phyloP scores from a whole-genome alignment of 2,797 vertebrate genomes.

The Amphiprion clarkii region DNA sequence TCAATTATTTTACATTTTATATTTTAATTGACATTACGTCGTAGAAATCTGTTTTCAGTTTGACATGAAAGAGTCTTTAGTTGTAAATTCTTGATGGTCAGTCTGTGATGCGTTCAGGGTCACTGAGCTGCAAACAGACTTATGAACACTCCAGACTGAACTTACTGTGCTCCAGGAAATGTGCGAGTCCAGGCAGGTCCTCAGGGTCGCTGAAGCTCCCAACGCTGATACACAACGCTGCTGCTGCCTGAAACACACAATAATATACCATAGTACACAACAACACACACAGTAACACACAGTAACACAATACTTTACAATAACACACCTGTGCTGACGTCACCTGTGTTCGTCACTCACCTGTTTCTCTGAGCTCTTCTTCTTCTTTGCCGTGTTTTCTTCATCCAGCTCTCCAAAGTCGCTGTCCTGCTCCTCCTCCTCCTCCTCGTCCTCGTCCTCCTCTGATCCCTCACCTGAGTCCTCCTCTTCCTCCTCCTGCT shows the following conservation, averaged over 20 bases:
- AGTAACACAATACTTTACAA: neutral
- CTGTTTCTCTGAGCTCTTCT: conserved; percentile 93
- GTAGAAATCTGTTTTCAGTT: too few species aligned
- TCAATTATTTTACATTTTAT: too few species aligned
- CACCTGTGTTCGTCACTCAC: conserved; percentile 67
- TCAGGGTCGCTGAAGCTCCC: conserved; percentile 98
- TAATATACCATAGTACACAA: neutral
- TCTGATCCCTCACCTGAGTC: conserved; percentile 71
- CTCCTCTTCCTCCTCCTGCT: conserved; percentile 64
- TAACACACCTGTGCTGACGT: too few species aligned
- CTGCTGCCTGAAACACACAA: conserved; percentile 88
- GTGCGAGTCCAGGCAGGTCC: conserved; percentile 95
- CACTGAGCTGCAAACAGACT: too few species aligned
- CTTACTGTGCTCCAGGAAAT: conserved; percentile 99
- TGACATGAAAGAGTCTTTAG: too few species aligned
- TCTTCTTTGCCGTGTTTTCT: conserved; percentile 82
- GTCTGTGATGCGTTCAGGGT: too few species aligned
- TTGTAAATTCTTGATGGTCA: too few species aligned
- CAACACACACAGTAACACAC: neutral
- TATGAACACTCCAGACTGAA: conserved; percentile 14
- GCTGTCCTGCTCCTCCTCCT: conserved; percentile 86
- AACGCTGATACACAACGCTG: conserved; percentile 93
- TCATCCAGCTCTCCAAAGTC: conserved; percentile 85
- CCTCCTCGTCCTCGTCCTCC: conserved; percentile 80
- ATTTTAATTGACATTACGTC: too few species aligned